Evolutionary conservation across 64 coral and sea anemone species (phyloP).

Genomic region (Dendrophyllia cribrosa): DNA sequence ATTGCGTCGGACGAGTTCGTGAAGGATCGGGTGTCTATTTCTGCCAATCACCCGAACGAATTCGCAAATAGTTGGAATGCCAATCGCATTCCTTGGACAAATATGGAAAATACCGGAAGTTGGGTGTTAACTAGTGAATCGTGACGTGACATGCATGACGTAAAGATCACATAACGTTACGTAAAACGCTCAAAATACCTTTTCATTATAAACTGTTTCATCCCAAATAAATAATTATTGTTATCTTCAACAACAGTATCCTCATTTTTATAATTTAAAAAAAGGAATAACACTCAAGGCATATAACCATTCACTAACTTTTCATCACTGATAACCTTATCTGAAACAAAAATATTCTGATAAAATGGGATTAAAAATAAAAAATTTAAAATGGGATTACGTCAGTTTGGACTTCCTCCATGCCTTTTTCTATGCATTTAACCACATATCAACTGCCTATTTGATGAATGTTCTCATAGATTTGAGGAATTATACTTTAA

Average conservation of each 20-base stretch:
- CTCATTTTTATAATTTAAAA: neutral
- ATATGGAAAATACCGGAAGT: conserved; percentile 47
- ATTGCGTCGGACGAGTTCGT: conserved; percentile 15
- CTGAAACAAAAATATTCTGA: too few species aligned
- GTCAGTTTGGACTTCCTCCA: too few species aligned
- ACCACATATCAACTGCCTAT: too few species aligned
- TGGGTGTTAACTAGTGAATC: neutral
- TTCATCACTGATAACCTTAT: too few species aligned
- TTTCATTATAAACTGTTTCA: neutral
- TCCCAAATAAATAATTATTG: neutral
- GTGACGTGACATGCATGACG: neutral
- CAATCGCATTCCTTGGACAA: neutral
- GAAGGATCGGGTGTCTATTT: neutral
- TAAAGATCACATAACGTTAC: neutral
- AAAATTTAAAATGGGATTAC: too few species aligned
- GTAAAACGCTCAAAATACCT: neutral
- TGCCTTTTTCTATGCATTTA: too few species aligned
- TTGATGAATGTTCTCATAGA: too few species aligned
- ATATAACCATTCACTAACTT: too few species aligned
- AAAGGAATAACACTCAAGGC: too few species aligned
- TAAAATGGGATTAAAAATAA: too few species aligned
- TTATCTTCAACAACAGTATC: neutral
- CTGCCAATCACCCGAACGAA: conserved; percentile 8
- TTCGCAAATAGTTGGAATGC: conserved; percentile 17
- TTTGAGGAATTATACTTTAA: too few species aligned